Percentiles rank a stretch among this genome's conserved stretches.
Conservation (phyloP, 2,113 vertebrate species). For the Calidris pygmaea region DNA sequence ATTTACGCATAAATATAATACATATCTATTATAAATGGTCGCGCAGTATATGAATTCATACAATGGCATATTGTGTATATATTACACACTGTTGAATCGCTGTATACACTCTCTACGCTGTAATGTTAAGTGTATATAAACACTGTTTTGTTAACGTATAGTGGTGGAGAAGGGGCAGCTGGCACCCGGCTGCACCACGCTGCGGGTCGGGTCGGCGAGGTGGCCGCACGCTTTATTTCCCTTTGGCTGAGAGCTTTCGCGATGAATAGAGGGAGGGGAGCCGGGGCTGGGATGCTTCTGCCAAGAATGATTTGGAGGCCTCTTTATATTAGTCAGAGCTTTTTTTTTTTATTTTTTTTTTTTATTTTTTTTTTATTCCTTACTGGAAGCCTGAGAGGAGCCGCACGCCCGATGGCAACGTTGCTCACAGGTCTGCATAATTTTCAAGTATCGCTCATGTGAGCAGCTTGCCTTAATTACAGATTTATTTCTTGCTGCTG, state of each 20-base stretch:
- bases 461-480: constrained; percentile 10
- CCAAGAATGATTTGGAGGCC: constrained; percentile 77
- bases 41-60: not conserved
- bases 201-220: constrained; percentile 80
- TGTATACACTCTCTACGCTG: not conserved
- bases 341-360: constrained; percentile 79
- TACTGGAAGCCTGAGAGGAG: constrained; percentile 58
- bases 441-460: not conserved
- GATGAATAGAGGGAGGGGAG: constrained; percentile 91
- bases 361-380: constrained; percentile 78
- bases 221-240: constrained; percentile 72
- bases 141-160: not conserved
- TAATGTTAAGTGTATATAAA: not conserved
- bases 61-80: rapidly evolving
- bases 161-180: constrained; percentile 35
- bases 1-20: not conserved
- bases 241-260: constrained; percentile 68
- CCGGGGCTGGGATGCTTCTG: constrained; percentile 61
- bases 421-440: constrained; percentile 27
- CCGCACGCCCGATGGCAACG: not conserved
- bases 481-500: not conserved
- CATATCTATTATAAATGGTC: not conserved
- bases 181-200: constrained; percentile 25
- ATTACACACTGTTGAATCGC: not conserved
- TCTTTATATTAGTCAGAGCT: constrained; percentile 83